A percentile compares a stretch with the other conserved stretches of the same genome.
phyloP scores from a whole-genome alignment of 2,888 invertebrate species.

The Macropis europaea region DNA sequence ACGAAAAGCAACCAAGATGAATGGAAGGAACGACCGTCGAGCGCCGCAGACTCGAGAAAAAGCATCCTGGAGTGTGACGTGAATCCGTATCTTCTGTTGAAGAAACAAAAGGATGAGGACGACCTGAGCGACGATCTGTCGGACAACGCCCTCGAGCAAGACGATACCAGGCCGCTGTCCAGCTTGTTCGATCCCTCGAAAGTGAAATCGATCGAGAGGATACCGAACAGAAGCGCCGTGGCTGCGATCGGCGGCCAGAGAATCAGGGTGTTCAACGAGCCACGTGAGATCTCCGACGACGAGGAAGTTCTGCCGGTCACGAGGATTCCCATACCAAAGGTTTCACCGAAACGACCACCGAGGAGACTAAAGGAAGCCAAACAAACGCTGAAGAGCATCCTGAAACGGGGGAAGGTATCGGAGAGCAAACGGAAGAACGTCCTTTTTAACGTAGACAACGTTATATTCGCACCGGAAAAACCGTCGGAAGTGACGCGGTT shows the following conservation, averaged over 20 bases:
- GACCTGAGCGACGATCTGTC: constrained; percentile 79
- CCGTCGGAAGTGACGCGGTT: constrained; percentile 57
- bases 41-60: constrained; percentile 74
- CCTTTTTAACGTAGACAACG: constrained; percentile 76
- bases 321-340: constrained; percentile 76
- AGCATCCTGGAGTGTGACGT: constrained; percentile 92
- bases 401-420: constrained; percentile 68
- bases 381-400: constrained; percentile 72
- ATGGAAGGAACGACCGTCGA: constrained; percentile 37
- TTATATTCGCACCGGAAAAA: constrained; percentile 78
- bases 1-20: constrained; percentile 29
- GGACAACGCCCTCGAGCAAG: constrained; percentile 75
- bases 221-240: constrained; percentile 71
- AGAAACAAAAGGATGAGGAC: constrained; percentile 79
- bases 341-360: constrained; percentile 85
- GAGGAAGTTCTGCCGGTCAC: constrained; percentile 59
- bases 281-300: constrained; percentile 75
- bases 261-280: constrained; percentile 84
- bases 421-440: constrained; percentile 71
- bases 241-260: constrained; percentile 86
- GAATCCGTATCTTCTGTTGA: constrained; percentile 91
- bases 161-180: constrained; percentile 56
- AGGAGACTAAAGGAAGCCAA: constrained; percentile 81
- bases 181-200: constrained; percentile 76
- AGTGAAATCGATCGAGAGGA: constrained; percentile 77